phyloP scores from a whole-genome alignment of 2,888 invertebrate species.

The Drosophila paranaensis region DNA sequence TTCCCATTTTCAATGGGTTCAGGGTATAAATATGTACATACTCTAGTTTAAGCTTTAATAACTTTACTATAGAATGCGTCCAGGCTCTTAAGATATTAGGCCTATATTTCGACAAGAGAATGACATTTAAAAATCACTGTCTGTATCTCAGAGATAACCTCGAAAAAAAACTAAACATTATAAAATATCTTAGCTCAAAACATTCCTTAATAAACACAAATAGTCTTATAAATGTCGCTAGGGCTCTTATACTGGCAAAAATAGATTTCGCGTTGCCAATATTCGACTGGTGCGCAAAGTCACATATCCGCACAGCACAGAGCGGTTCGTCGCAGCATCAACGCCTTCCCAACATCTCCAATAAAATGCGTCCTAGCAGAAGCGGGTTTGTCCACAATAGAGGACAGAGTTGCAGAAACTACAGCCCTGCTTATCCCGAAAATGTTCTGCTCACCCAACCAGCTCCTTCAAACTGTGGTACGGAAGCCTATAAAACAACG shows the following conservation, averaged over 20 bases:
- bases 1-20: too few species aligned
- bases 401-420: slow-evolving; percentile 1
- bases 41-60: too few species aligned
- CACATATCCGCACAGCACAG: slow-evolving; percentile 1
- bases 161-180: not conserved
- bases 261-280: slow-evolving; percentile 6
- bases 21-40: too few species aligned
- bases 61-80: too few species aligned
- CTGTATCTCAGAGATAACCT: not conserved
- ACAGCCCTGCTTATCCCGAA: slow-evolving; percentile 8
- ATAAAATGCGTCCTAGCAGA: slow-evolving; percentile 4
- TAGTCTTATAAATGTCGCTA: not conserved
- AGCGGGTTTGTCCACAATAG: not conserved
- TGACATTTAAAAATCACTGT: slow-evolving; percentile 4
- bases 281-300: not conserved
- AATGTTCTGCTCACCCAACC: slow-evolving; percentile 11
- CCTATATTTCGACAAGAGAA: slow-evolving; percentile 4
- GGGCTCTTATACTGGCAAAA: slow-evolving; percentile 1
- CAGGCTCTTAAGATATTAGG: too few species aligned
- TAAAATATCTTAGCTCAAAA: slow-evolving; percentile 2
- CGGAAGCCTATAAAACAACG: not conserved
- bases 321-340: too few species aligned
- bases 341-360: too few species aligned
- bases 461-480: not conserved
- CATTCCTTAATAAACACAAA: not conserved